phyloP scores from a whole-genome alignment of 92 coral and sea anemone species.

The Porites cylindrica region DNA sequence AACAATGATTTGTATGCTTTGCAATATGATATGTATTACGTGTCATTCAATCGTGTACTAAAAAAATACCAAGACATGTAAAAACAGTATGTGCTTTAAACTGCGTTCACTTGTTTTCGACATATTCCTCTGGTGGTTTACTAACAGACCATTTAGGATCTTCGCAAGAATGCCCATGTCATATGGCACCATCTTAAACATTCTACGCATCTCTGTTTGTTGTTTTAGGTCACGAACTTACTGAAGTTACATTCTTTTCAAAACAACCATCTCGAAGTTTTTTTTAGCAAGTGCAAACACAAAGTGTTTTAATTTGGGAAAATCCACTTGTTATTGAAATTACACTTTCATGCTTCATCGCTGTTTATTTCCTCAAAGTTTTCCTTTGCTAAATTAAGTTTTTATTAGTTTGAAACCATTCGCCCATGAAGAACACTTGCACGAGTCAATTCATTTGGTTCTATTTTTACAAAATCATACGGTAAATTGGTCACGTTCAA shows the following conservation, averaged over 20 bases:
- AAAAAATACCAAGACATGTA: neutral
- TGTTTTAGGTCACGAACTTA: neutral
- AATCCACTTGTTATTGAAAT: conserved; percentile 13
- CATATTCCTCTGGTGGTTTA: neutral
- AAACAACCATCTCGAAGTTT: neutral
- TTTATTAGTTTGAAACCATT: conserved; percentile 12
- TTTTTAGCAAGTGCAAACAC: conserved; percentile 8
- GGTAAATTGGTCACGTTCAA: no score
- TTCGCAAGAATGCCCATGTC: neutral
- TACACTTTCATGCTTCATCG: conserved; percentile 2
- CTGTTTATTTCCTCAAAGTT: conserved; percentile 25
- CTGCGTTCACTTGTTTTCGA: neutral
- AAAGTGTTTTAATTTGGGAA: conserved; percentile 4
- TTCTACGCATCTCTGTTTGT: neutral
- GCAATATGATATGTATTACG: conserved; percentile 10
- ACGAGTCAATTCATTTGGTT: neutral
- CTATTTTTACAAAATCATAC: no score
- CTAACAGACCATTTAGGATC: neutral
- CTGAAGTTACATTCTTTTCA: neutral
- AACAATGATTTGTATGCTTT: neutral
- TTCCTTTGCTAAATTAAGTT: conserved; percentile 11
- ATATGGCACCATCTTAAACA: neutral
- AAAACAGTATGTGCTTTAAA: neutral
- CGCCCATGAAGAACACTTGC: neutral
- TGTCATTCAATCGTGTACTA: neutral